Base-by-base conservation (phyloP, 2,888 invertebrate genomes). In the Cephus spinipes region DNA sequence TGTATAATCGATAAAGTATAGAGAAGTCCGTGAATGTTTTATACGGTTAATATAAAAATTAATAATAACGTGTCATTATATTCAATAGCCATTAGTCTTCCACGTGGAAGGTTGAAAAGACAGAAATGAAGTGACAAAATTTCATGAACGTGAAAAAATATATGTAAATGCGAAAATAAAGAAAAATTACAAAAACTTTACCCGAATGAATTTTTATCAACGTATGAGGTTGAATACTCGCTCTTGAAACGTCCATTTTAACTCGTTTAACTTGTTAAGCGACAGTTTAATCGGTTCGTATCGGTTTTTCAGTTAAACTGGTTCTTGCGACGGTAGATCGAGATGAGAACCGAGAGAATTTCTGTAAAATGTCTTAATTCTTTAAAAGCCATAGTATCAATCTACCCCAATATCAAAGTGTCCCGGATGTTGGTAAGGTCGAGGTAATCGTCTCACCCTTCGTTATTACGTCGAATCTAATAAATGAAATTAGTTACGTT, bases 401-500 rank as follows among this genome's bases (percentile, higher is more conserved):
- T 55, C 23, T 23, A 55, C 55, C 2, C 23, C 23, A 55, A 55
- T 55, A 2, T 55, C 23, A 23, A 55, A 23, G 23, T 9, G 55
- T 23, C 55, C 23, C 15, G 55, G 55, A 55, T 23, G 23, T 23
- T 23, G 55, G 23, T 9, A 23, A 23, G 23, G 6, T 23, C 55
- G 55, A 23, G 55, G 23, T 9, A 23, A 55, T 1, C 23, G 23
- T 55, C 6, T 23, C 2, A 55, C 55, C 55, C 9, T 23, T 1
- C 23, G 55, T 23, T 55, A 55, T 55, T 35, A 68, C 30, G 35
- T 68, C 68, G 68, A 55, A 55, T 34, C 11, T 34, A 68, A 68
- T 33, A 73, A 76, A 78, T 73, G 34, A 73, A 76, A 76, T 78
- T 78, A 73, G 76, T 78, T 75, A 71, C 30, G 11, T 30, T 55